Conservation (phyloP, 2,888 invertebrate species). For the Brachyptera risi region DNA sequence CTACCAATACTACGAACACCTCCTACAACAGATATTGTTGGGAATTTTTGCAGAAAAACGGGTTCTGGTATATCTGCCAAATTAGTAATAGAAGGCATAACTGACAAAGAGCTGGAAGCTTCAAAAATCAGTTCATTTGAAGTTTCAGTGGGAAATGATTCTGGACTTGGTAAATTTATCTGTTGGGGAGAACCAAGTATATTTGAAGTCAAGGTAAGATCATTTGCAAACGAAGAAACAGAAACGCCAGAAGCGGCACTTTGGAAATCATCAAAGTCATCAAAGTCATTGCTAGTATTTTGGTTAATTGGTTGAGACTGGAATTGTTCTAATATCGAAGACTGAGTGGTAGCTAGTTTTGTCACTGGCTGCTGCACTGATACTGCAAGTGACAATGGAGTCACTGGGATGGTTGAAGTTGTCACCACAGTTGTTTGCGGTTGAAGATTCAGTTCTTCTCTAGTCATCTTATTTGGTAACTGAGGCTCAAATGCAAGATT, state of each 20-base stretch:
- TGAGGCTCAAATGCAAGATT: conserved; percentile 37
- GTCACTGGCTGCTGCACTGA: background rate
- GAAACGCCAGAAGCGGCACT: conserved; percentile 38
- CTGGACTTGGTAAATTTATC: background rate
- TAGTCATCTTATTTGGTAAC: background rate
- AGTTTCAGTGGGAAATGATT: background rate
- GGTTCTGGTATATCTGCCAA: background rate
- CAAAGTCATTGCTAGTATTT: conserved; percentile 35
- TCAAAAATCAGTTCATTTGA: no score
- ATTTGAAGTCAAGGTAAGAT: background rate
- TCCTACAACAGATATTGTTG: conserved; percentile 30
- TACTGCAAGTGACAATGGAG: background rate
- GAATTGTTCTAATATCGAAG: background rate
- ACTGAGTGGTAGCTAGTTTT: background rate
- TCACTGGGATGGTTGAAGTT: background rate
- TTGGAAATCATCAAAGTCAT: conserved; percentile 52
- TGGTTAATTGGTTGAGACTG: background rate
- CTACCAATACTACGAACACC: conserved; percentile 46
- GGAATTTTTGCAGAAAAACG: conserved; percentile 29
- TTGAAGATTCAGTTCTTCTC: conserved; percentile 25
- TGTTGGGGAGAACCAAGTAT: background rate
- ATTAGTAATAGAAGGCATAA: background rate
- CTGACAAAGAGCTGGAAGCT: background rate
- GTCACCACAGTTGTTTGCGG: background rate
- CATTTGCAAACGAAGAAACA: background rate